Base-by-base conservation (phyloP, 2,113 vertebrate genomes). In the Manacus vitellinus region DNA sequence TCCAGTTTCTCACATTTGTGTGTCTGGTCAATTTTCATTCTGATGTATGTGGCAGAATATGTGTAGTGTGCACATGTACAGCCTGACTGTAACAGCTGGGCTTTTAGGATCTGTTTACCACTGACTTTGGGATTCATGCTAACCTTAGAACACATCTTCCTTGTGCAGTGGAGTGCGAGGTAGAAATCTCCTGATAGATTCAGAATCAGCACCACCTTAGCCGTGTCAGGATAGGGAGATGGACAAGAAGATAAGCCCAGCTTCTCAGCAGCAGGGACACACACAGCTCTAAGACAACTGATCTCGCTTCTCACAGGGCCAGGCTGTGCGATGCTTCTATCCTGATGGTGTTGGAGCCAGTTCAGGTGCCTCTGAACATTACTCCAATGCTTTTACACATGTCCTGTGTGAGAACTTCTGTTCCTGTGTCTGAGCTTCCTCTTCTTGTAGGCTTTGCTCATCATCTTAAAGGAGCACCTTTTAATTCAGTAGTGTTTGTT, bases 271-370 rank as follows among this genome's bases (percentile, higher is more conserved):
- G n/a, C 66, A 82, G 39, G 11, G 22, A 28, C 17, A 44, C 25
- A 62, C 35, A 33, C 8, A 78, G 31, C 14, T 83, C 24, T 41
- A 14, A 11, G 0, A 2, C 0, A 0, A 43, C 19, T 46, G 56
- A 35, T 6, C 19, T 56, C 1, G 0, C 12, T 25, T 44, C 54
- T 68, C 47, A 11, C 0, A 4, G 25, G 27, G 17, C 30, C 7
- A 23, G 33, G 47, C 56, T 43, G 30, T 21, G 31, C 35, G 41
- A 5, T 16, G 25, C 11, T 17, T 20, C 23, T 8, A 8, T 27
- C 30, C 55, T 66, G 30, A 16, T 12, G 30, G 31, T 58, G 46
- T 2, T 8, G 2, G 20, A 67, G 25, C 28, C 37, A 76, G 27
- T 11, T 87, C 35, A 71, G 61, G 37, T 70, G 14, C 39, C 75